Evolutionary conservation across 2,113 vertebrate genomes (phyloP).

Genomic region (Callospermophilus lateralis): DNA sequence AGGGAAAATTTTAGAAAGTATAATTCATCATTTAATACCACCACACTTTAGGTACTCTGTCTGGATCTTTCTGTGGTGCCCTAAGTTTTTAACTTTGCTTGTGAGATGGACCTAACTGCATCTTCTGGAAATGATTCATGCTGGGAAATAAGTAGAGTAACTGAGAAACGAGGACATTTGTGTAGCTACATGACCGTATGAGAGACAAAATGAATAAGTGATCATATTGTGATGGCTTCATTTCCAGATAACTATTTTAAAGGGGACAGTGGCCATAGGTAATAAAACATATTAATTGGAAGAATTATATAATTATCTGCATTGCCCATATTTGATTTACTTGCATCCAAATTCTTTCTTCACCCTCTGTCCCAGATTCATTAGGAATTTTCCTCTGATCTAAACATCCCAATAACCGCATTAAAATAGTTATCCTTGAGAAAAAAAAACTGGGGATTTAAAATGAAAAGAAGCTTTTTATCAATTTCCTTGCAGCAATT

Average conservation of each 20-base stretch:
- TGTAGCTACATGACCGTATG: background rate
- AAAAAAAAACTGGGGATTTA: background rate
- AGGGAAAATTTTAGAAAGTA: background rate
- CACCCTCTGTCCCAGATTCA: background rate
- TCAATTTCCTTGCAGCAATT: background rate
- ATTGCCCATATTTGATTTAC: background rate
- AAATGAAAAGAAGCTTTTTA: background rate
- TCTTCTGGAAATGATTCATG: background rate
- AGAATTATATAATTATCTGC: conserved; percentile 1
- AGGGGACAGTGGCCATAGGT: background rate
- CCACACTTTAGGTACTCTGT: background rate
- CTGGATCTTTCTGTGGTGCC: background rate
- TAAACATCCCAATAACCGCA: background rate
- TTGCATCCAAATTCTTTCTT: background rate
- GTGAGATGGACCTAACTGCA: background rate
- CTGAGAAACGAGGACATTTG: background rate
- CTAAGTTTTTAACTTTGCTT: background rate
- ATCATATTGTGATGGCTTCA: background rate
- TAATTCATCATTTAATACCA: background rate
- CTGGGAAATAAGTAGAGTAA: background rate
- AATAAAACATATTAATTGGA: conserved; percentile 28
- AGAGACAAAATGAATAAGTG: conserved; percentile 37
- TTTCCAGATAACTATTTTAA: conserved; percentile 53
- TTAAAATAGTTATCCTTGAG: background rate
- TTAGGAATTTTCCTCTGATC: conserved; percentile 28